Evolutionary conservation across 2,797 vertebrate genomes (phyloP).

Genomic region (Podarcis lilfordi): DNA sequence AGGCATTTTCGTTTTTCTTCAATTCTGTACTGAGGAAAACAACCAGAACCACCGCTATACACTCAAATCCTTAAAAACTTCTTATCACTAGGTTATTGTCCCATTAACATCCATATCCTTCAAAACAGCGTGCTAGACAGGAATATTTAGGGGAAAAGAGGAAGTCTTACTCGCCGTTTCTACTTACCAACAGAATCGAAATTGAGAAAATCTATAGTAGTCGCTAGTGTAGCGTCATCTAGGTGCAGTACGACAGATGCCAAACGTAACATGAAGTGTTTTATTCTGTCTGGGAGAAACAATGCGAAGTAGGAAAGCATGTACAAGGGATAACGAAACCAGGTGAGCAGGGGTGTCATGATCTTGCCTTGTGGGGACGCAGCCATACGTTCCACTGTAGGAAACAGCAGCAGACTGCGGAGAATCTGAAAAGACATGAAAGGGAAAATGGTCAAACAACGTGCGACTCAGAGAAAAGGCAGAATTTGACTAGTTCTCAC

Average conservation of each 20-base stretch:
- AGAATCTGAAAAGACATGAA: conserved; percentile 76
- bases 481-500: background rate
- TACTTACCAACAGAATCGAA: conserved; percentile 88
- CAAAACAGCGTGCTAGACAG: background rate
- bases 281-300: conserved; percentile 84
- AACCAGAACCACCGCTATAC: background rate
- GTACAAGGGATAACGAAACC: conserved; percentile 87
- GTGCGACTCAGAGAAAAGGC: background rate
- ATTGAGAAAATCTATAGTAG: conserved; percentile 82
- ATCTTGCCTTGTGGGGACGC: conserved; percentile 87
- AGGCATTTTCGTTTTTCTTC: background rate
- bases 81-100: background rate
- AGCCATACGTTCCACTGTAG: conserved; percentile 93
- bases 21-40: background rate
- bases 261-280: conserved; percentile 78
- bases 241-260: conserved; percentile 56
- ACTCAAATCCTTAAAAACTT: background rate
- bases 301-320: conserved; percentile 87
- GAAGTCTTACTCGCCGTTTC: background rate
- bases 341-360: conserved; percentile 90
- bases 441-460: background rate
- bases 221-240: conserved; percentile 70
- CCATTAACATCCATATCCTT: background rate
- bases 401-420: conserved; percentile 91
- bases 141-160: background rate